A percentile compares a stretch with the other conserved stretches of the same genome.
phyloP scores from a whole-genome alignment of 2,113 vertebrate species.

The Taxidea taxus region DNA sequence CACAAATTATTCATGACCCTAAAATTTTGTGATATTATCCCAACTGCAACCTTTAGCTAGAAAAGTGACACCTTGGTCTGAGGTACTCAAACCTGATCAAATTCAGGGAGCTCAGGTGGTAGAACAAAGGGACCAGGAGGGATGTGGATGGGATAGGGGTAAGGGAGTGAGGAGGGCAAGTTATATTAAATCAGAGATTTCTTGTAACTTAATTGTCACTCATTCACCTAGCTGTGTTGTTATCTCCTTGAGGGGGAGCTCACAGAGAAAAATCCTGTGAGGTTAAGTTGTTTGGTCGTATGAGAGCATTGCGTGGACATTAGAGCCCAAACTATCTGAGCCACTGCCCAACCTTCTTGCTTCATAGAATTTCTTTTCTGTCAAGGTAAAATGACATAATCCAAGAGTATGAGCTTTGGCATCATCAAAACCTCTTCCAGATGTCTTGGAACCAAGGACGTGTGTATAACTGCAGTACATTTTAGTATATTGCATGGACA shows the following conservation, averaged over 20 bases:
- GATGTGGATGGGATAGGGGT: not conserved
- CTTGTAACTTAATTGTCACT: not conserved
- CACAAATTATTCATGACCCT: not conserved
- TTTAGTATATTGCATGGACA: too few relatives aligned
- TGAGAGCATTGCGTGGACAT: accelerated
- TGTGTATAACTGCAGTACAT: too few relatives aligned
- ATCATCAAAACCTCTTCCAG: not conserved
- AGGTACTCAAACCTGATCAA: not conserved
- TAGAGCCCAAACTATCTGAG: not conserved
- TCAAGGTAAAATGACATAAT: not conserved
- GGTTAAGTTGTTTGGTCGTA: too few relatives aligned
- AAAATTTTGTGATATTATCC: not conserved
- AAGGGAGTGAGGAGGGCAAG: not conserved
- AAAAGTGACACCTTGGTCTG: not conserved
- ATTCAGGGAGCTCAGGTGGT: not conserved
- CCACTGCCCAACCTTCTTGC: not conserved
- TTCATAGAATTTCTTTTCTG: not conserved
- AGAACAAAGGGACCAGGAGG: not conserved
- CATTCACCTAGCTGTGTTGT: accelerated
- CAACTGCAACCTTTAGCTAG: not conserved
- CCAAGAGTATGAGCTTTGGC: not conserved
- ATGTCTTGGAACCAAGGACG: not conserved
- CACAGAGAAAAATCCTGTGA: not conserved
- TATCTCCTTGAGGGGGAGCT: accelerated
- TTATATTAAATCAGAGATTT: not conserved